Evolutionary conservation across 2,797 vertebrate species (phyloP), one percentile per base, ranked within the genome.

Genomic region (Ispidina lecontei): DNA sequence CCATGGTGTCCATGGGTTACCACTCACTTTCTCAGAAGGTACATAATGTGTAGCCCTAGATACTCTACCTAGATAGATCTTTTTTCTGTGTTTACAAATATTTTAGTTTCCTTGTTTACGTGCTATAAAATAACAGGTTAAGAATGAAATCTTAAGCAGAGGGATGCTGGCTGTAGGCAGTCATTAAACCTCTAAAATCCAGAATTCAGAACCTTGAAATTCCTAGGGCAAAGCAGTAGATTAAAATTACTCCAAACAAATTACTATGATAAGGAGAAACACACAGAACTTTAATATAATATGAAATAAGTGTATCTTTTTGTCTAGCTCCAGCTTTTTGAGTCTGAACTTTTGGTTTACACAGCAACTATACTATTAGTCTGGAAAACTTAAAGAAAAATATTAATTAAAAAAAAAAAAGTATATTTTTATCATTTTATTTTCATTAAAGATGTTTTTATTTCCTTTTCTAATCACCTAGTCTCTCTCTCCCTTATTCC

Each of bases 91-190:
- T 52, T n/a, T 44, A 37, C 2, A 37, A 65, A 82, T 54, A 79
- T 11, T 64, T 90, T 64, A 41, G 23, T 70, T 41, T 7, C 19
- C 52, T 80, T 89, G 39, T 75, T 68, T 55, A 67, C 31, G 21
- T 41, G 59, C 54, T 87, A 18, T 52, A 37, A 73, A 90, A 88
- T 58, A 67, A 56, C 84, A 31, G 46, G 83, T 78, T 72, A 75
- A 84, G 76, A 65, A 85, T 31, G 33, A 95, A 90, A 51, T 91
- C 60, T 78, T 83, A 46, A 17, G 5, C 46, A 71, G 35, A 78
- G 29, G 25, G 31, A 39, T 64, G 29, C 8, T 82, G 21, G 9
- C 26, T 55, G 3, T 12, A 25, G 5, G 20, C 2, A 4, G 7
- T 44, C 7, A 59, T 73, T 22, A 77, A 29, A 4, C 5, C 3